These are phyloP conservation scores for Bursaphelenchus okinawaensis DNA, from an alignment of 2,888 invertebrate species.

Conservation along the genomic window DNA sequence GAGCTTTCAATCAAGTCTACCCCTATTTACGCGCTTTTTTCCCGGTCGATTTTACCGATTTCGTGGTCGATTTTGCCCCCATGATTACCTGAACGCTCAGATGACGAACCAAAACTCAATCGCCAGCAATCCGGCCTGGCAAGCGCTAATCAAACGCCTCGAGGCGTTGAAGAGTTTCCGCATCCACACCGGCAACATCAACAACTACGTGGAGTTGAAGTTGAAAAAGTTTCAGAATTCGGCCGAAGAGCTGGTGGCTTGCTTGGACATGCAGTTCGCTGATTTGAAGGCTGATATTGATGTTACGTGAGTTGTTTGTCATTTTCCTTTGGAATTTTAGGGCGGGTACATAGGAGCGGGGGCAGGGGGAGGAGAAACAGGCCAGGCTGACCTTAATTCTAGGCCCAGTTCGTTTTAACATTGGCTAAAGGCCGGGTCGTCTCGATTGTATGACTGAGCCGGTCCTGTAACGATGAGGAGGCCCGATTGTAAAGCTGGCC, in stretches of 20 bases:
- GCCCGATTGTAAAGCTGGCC: too few relatives aligned
- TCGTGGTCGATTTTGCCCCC: background rate
- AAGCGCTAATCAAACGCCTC: constrained; percentile 20
- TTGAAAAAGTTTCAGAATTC: constrained; percentile 49
- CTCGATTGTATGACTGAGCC: too few relatives aligned
- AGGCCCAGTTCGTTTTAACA: too few relatives aligned
- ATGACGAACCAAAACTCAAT: background rate
- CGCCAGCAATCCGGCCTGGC: constrained; percentile 20
- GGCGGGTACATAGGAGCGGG: too few relatives aligned
- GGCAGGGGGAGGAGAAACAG: too few relatives aligned
- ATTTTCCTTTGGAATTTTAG: background rate
- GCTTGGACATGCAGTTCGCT: constrained; percentile 49
- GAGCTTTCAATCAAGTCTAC: too few relatives aligned
- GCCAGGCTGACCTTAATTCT: too few relatives aligned
- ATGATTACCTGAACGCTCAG: background rate
- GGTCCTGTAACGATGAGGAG: too few relatives aligned
- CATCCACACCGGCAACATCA: constrained; percentile 57
- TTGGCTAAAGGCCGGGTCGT: too few relatives aligned
- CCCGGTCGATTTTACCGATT: too few relatives aligned
- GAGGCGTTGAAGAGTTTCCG: constrained; percentile 34
- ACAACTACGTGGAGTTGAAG: constrained; percentile 54
- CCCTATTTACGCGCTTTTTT: too few relatives aligned
- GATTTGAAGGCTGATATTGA: constrained; percentile 38
- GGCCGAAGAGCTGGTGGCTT: constrained; percentile 54
- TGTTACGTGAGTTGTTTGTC: constrained; percentile 33